Conservation (phyloP, 2,888 invertebrate species). For the Tineola bisselliella region DNA sequence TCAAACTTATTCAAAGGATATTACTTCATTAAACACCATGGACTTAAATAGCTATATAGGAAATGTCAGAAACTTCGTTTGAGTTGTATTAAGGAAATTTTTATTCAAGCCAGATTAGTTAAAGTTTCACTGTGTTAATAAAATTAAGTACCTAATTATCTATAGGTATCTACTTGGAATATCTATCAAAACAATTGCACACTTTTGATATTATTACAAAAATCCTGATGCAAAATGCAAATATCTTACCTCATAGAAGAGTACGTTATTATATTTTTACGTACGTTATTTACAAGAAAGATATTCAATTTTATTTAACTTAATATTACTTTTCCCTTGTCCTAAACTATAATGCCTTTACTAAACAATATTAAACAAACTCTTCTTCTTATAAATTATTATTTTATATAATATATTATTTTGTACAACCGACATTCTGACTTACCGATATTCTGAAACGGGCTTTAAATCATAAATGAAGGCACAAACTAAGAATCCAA, state of each 20-base stretch:
- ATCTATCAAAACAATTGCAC: background rate
- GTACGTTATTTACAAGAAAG: background rate
- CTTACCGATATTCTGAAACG: background rate
- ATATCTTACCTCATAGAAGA: background rate
- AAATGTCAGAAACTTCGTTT: too few relatives aligned
- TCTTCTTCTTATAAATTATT: background rate
- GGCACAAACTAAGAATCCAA: background rate
- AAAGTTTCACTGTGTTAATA: background rate
- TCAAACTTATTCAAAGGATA: too few relatives aligned
- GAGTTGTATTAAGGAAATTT: background rate
- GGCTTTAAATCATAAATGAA: background rate
- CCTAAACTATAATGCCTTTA: background rate
- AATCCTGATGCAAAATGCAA: background rate
- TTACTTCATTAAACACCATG: too few relatives aligned
- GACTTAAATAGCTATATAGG: too few relatives aligned
- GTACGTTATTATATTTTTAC: too few relatives aligned
- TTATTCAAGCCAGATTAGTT: background rate
- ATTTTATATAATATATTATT: background rate
- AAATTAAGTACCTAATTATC: background rate
- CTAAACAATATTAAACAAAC: background rate
- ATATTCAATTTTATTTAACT: constrained; percentile 6
- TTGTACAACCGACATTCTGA: too few relatives aligned
- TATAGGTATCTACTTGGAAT: background rate
- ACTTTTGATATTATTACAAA: background rate
- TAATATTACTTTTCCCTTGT: background rate